Evolutionary conservation across 92 coral and sea anemone genomes (phyloP), one percentile per base, ranked within the genome.

Genomic region (Actinernus sp.): DNA sequence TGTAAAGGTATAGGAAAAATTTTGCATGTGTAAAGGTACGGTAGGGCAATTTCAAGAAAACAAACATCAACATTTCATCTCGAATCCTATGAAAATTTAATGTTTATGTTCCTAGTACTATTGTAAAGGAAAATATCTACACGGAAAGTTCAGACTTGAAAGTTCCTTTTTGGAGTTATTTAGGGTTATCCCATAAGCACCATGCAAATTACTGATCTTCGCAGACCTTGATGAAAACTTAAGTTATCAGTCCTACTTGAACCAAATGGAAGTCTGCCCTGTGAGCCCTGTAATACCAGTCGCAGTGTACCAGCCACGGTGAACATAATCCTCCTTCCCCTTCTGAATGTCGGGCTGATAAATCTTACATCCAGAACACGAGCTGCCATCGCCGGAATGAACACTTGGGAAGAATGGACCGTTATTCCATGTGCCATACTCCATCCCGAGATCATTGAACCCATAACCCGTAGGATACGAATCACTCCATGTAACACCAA

Each of bases 221-320:
- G n/a, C n/a, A n/a, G n/a, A n/a, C n/a, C n/a, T n/a, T n/a, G n/a
- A n/a, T n/a, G n/a, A n/a, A n/a, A n/a, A n/a, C n/a, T n/a, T n/a
- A n/a, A n/a, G n/a, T 14, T 52, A 10, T 8, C 4, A 45, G 38
- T 3, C 28, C 68, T 53, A 90, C 68, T 94, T 94, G 68, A 94
- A 94, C 98, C 98, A 94, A 28, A 94, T 87, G 26, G 98, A 91
- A 18, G 92, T 94, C 61, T 94, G 98, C 8, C 98, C 98, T 0
- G 83, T 72, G 7, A 83, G 55, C 16, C 68, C 78, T 25, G 30
- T 65, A 11, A 22, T 14, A 0, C 74, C 83, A 22, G 61, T 60
- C 4, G 91, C 83, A 7, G 88, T 34, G 49, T 74, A 83, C 98
- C 98, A 94, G 1, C 98, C 97, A 24, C 63, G 52, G 49, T 84